Percentiles rank a stretch among this genome's conserved stretches.
phyloP scores from a whole-genome alignment of 2,113 vertebrate species.

The Blennius ocellaris region DNA sequence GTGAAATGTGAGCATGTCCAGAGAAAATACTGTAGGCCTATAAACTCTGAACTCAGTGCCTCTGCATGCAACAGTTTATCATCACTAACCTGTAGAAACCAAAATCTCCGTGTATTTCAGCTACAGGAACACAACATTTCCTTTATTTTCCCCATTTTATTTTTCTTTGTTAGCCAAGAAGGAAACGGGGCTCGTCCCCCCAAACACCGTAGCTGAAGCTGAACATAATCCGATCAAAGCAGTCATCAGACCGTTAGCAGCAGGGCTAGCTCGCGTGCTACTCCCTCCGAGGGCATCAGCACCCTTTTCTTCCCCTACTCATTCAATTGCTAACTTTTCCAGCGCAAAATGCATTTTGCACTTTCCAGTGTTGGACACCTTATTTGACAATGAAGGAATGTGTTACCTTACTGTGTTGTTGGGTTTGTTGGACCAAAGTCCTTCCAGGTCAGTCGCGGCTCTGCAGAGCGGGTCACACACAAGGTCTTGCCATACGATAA shows the following conservation, averaged over 20 bases:
- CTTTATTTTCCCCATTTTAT: background rate
- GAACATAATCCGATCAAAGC: constrained; percentile 23
- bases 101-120: constrained; percentile 60
- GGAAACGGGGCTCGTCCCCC: constrained; percentile 9
- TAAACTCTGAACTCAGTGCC: constrained; percentile 76
- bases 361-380: constrained; percentile 61
- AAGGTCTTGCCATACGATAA: constrained; percentile 51
- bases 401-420: constrained; percentile 44
- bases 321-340: constrained; percentile 19
- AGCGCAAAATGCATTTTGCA: constrained; percentile 60
- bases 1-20: constrained; percentile 72
- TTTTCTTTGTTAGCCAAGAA: constrained; percentile 4
- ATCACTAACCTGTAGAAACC: constrained; percentile 58
- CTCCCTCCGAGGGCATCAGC: constrained; percentile 8
- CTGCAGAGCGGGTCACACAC: constrained; percentile 14
- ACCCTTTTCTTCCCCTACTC: constrained; percentile 10
- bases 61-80: constrained; percentile 80
- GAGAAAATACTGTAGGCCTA: constrained; percentile 60
- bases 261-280: constrained; percentile 47
- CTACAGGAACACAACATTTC: constrained; percentile 11
- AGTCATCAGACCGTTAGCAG: constrained; percentile 33
- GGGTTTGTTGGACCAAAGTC: constrained; percentile 66
- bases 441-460: constrained; percentile 27
- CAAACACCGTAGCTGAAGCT: constrained; percentile 3
- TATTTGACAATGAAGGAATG: constrained; percentile 64